These are phyloP conservation scores for Diacarnus erythraeanus DNA, from an alignment of 37 sponge, comb jelly and placozoan genomes.

Conservation along the genomic window DNA sequence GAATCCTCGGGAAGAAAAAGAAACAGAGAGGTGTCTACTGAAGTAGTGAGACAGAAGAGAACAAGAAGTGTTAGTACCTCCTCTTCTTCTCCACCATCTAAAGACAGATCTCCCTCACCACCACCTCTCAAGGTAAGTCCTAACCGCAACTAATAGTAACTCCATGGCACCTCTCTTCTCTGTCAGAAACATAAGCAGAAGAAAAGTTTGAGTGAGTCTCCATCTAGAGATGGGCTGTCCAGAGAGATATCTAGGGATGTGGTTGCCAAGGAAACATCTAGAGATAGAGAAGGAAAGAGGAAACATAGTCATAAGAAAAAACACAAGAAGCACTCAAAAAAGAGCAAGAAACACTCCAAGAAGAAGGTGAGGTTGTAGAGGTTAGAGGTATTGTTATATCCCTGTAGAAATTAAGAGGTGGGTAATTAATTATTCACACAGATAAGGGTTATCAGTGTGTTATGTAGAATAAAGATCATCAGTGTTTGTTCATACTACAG, in stretches of 20 bases:
- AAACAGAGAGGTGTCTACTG: not conserved
- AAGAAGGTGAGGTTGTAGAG: constrained; percentile 13
- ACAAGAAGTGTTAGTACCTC: not conserved
- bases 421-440: not conserved
- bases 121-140: not conserved
- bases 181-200: not conserved
- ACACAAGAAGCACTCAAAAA: constrained; percentile 40
- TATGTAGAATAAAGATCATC: not conserved
- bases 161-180: not conserved
- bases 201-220: not conserved
- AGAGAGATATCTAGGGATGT: too few relatives aligned
- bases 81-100: not conserved
- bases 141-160: not conserved
- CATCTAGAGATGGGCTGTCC: not conserved
- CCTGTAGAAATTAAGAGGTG: not conserved
- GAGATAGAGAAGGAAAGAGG: not conserved
- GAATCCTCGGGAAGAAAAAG: not conserved
- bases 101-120: not conserved
- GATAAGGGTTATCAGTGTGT: not conserved
- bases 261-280: too few relatives aligned
- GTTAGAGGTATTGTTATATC: not conserved
- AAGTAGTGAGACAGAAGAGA: not conserved
- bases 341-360: constrained; percentile 56
- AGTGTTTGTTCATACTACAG: not conserved
- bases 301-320: constrained; percentile 23